Conservation (phyloP, 2,797 vertebrate genomes). For the Esox lucius region DNA sequence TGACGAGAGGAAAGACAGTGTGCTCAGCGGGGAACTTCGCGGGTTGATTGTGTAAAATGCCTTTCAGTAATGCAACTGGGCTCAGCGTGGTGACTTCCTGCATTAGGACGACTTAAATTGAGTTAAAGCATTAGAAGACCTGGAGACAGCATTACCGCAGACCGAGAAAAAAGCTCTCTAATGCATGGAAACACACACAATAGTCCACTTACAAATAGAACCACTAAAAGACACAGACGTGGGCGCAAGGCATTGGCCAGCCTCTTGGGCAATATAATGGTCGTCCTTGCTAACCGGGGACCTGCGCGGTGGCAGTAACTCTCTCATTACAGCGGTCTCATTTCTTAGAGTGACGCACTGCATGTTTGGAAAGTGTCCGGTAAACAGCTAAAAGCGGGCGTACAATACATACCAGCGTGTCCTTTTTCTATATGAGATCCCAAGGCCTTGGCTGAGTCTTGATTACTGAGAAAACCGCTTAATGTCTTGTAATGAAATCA, state of each 20-base stretch:
- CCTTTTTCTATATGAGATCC: background rate
- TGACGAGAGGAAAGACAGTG: too few relatives aligned
- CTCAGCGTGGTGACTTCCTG: slow-evolving; percentile 50
- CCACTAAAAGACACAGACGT: slow-evolving; percentile 16
- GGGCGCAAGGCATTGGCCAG: slow-evolving; percentile 19
- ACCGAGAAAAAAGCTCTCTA: background rate
- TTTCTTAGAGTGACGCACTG: background rate
- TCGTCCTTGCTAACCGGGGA: slow-evolving; percentile 22
- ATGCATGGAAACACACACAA: slow-evolving; percentile 6
- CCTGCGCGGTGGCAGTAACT: background rate
- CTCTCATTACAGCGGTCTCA: background rate
- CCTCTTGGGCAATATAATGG: background rate
- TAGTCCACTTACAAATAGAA: background rate
- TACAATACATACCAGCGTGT: too few relatives aligned
- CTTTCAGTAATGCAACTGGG: slow-evolving; percentile 26
- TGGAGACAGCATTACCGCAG: slow-evolving; percentile 28
- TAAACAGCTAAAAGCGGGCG: too few relatives aligned
- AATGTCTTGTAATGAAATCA: too few relatives aligned
- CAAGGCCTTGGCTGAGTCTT: background rate
- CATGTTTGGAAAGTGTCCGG: background rate
- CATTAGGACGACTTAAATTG: slow-evolving; percentile 39
- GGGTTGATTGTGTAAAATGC: too few relatives aligned
- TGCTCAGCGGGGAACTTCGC: too few relatives aligned
- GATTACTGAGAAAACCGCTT: background rate
- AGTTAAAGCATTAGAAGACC: slow-evolving; percentile 49